Evolutionary conservation across 2,113 vertebrate species (phyloP).

Genomic region (Psilopogon haemacephalus): DNA sequence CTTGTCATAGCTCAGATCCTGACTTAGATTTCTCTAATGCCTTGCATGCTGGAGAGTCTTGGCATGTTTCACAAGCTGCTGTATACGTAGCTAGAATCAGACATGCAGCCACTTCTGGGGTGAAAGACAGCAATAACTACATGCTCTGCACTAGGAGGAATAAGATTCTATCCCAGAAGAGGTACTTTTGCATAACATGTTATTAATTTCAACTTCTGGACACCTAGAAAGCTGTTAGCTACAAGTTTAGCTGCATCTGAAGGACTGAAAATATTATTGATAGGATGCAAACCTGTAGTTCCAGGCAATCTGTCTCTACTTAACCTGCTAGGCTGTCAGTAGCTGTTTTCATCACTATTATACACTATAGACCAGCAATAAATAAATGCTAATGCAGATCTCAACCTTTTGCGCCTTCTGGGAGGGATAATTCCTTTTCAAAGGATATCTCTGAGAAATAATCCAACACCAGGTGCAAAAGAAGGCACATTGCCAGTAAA

Average conservation of each 20-base stretch:
- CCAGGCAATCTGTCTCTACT: background rate
- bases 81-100: constrained; percentile 11
- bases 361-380: background rate
- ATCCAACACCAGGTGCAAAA: background rate
- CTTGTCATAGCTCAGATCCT: constrained; percentile 47
- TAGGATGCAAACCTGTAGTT: constrained; percentile 21
- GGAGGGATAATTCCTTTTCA: background rate
- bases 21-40: constrained; percentile 47
- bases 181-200: constrained; percentile 18
- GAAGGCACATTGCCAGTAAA: background rate
- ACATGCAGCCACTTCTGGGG: background rate
- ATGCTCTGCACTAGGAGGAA: background rate
- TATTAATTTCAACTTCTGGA: background rate
- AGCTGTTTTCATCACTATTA: background rate
- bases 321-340: background rate
- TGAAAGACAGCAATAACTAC: background rate
- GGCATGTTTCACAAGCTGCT: constrained; percentile 35
- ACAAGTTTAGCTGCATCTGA: background rate
- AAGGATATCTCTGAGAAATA: background rate
- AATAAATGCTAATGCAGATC: background rate
- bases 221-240: background rate
- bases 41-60: background rate
- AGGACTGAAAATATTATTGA: background rate
- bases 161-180: constrained; percentile 13
- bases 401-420: background rate